Conservation (phyloP, 2,113 vertebrate genomes). For the Orcinus orca region DNA sequence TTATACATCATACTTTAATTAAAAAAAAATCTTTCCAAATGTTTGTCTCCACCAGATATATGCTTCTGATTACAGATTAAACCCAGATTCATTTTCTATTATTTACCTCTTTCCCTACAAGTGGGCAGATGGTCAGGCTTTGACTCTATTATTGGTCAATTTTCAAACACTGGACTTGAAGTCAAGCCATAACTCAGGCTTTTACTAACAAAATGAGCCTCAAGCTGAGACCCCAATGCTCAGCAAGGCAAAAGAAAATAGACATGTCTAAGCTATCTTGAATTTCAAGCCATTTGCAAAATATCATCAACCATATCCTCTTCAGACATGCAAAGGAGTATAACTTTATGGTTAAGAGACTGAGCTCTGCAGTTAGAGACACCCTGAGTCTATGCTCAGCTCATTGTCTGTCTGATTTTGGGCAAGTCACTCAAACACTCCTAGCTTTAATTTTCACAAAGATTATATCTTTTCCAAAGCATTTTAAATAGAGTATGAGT, state of each 20-base stretch:
- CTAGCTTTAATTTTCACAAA: conserved; percentile 2
- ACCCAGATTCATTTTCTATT: conserved; percentile 22
- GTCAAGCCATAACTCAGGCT: not conserved
- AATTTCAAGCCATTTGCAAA: conserved; percentile 1
- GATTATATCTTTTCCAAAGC: not conserved
- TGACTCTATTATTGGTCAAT: not conserved
- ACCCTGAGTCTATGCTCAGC: not conserved
- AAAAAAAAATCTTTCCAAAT: not conserved
- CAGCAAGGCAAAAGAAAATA: not conserved
- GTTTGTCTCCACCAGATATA: not conserved
- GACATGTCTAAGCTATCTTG: not conserved
- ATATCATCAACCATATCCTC: not conserved
- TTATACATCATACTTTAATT: not conserved
- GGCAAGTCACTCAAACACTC: not conserved
- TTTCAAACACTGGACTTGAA: conserved; percentile 27
- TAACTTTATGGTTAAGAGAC: not conserved
- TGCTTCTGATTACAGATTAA: not conserved
- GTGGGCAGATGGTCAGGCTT: conserved; percentile 9
- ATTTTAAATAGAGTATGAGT: not conserved
- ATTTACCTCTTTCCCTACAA: not conserved
- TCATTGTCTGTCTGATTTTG: not conserved
- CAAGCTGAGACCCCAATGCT: not conserved
- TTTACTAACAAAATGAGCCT: not conserved
- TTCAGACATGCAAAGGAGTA: not conserved
- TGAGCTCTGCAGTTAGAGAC: not conserved